A percentile compares a stretch with the other conserved stretches of the same genome.
phyloP scores from a whole-genome alignment of 2,113 vertebrate genomes.

The Corydoras sp. region DNA sequence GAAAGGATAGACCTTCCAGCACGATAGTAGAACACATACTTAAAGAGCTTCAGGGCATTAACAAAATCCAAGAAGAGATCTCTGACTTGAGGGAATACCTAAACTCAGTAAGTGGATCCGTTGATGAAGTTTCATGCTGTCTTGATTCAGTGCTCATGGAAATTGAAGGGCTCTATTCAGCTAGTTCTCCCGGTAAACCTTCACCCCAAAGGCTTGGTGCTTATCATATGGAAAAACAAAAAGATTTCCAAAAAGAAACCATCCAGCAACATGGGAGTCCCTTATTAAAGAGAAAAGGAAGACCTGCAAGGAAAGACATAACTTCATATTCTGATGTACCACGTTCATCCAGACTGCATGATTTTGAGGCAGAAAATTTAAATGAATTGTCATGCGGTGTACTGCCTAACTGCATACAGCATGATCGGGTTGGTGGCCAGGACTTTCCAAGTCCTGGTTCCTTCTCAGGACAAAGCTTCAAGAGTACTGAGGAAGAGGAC shows the following conservation, averaged over 20 bases:
- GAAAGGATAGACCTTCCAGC: constrained; percentile 48
- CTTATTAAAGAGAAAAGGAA: constrained; percentile 34
- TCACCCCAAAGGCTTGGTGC: constrained; percentile 51
- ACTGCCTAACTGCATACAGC: constrained; percentile 24
- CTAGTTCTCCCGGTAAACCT: constrained; percentile 47
- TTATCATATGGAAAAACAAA: constrained; percentile 54
- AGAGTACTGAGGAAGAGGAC: constrained; percentile 35
- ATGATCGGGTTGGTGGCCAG: constrained; percentile 29
- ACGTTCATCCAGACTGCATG: constrained; percentile 21
- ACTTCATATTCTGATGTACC: constrained; percentile 4
- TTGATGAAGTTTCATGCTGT: constrained; percentile 91
- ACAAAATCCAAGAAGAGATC: constrained; percentile 91
- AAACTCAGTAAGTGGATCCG: constrained; percentile 83
- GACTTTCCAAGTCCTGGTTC: constrained; percentile 61
- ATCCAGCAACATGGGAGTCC: constrained; percentile 42
- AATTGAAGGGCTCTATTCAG: constrained; percentile 81
- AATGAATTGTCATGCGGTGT: background rate
- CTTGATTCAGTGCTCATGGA: constrained; percentile 89
- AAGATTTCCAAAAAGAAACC: constrained; percentile 39
- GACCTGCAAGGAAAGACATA: constrained; percentile 27
- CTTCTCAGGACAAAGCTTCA: constrained; percentile 57
- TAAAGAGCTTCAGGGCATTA: constrained; percentile 90
- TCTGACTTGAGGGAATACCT: constrained; percentile 88
- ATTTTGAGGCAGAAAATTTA: constrained; percentile 26
- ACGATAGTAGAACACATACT: constrained; percentile 85